A percentile compares a stretch with the other conserved stretches of the same genome.
Conservation (phyloP, 1,140 invertebrate genomes). For the Bilobella aurantiaca region DNA sequence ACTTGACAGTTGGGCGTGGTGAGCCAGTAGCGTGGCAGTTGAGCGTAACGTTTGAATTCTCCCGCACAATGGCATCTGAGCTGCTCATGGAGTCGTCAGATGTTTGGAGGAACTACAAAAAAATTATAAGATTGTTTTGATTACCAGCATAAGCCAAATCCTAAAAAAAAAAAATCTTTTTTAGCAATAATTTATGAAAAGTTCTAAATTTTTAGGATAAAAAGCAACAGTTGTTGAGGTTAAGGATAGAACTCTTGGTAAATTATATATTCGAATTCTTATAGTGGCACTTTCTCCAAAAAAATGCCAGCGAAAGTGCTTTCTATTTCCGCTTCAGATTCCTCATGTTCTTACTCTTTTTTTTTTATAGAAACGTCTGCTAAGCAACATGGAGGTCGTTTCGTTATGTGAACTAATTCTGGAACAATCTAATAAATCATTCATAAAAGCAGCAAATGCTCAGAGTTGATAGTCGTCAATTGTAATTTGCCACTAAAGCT, state of each 20-base stretch:
- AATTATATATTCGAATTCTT: not conserved
- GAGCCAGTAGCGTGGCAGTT: conserved; percentile 79
- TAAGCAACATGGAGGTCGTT: not conserved
- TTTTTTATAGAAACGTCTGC: not conserved
- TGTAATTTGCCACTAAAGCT: too few species aligned
- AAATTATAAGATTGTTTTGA: conserved; percentile 29
- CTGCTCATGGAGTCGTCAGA: conserved; percentile 78
- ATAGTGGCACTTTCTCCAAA: not conserved
- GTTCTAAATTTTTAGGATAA: not conserved
- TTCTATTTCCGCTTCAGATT: too few species aligned
- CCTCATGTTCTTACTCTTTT: not conserved
- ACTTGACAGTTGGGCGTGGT: conserved; percentile 74
- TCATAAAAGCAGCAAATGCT: too few species aligned
- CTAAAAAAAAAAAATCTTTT: too few species aligned
- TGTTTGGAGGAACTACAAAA: conserved; percentile 75
- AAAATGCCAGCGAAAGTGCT: not conserved
- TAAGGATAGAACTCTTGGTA: not conserved
- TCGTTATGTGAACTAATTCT: too few species aligned
- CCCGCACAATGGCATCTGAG: conserved; percentile 78
- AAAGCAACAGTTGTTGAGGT: not conserved
- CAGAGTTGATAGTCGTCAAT: too few species aligned
- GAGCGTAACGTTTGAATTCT: conserved; percentile 76
- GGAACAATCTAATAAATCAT: too few species aligned
- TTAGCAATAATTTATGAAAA: too few species aligned
- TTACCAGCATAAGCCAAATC: too few species aligned